Evolutionary conservation across 2,797 vertebrate species (phyloP).

Genomic region (Chelonia mydas): DNA sequence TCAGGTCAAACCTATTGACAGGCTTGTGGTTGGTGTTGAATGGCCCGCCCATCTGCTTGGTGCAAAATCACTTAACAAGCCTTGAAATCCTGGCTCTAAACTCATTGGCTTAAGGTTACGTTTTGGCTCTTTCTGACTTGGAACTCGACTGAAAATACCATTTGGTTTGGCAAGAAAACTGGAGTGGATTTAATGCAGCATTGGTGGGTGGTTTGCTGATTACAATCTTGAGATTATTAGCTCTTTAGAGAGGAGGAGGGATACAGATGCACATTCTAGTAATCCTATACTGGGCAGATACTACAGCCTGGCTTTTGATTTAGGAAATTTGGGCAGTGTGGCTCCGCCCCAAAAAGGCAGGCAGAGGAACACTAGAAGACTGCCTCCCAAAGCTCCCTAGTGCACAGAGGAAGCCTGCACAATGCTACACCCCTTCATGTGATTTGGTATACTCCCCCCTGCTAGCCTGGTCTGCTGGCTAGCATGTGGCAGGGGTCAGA

Average conservation of each 20-base stretch:
- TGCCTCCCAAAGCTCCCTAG: background rate
- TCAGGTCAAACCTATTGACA: slow-evolving; percentile 5
- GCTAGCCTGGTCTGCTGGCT: background rate
- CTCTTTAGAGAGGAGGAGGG: background rate
- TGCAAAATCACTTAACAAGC: background rate
- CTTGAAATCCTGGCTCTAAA: background rate
- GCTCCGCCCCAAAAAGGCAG: background rate
- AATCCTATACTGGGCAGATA: background rate
- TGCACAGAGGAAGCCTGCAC: background rate
- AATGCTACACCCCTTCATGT: background rate
- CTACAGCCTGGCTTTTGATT: background rate
- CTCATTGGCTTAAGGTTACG: slow-evolving; percentile 50
- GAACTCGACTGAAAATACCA: slow-evolving; percentile 13
- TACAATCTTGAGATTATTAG: background rate
- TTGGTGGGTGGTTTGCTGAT: background rate
- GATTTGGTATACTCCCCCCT: background rate
- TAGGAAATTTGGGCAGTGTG: background rate
- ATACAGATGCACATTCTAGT: background rate
- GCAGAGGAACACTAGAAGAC: background rate
- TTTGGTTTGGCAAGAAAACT: slow-evolving; percentile 39
- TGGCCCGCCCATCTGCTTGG: background rate
- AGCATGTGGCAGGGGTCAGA: background rate
- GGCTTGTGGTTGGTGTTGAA: background rate
- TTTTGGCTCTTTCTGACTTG: slow-evolving; percentile 15
- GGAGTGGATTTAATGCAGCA: background rate